Conservation (phyloP, 2,888 invertebrate species). For the Phortica magna region DNA sequence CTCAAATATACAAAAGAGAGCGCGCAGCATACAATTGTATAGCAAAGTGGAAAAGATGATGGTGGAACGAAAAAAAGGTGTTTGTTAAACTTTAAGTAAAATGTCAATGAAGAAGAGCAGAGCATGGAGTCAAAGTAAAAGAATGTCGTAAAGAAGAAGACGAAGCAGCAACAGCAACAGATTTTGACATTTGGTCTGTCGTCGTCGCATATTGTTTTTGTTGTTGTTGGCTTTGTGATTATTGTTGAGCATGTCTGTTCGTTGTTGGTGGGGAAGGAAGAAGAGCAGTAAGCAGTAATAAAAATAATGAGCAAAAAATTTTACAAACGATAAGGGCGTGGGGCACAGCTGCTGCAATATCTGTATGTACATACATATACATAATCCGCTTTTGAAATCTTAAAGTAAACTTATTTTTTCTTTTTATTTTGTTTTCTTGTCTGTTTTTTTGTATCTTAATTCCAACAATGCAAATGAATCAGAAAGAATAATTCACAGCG, state of each 20-base stretch:
- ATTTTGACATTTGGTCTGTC: constrained; percentile 7
- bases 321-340: not conserved
- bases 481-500: constrained; percentile 15
- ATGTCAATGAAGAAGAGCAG: constrained; percentile 18
- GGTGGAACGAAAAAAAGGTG: not conserved
- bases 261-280: not conserved
- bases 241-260: not conserved
- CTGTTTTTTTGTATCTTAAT: not conserved
- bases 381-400: constrained; percentile 17
- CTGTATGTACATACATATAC: not conserved
- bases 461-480: constrained; percentile 35
- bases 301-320: constrained; percentile 17
- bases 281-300: not conserved
- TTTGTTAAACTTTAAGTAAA: constrained; percentile 15
- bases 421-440: not conserved
- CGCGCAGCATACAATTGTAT: not conserved
- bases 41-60: not conserved
- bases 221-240: not conserved
- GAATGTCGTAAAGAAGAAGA: not conserved
- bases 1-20: constrained; percentile 35
- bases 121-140: constrained; percentile 26
- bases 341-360: not conserved
- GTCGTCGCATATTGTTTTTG: not conserved
- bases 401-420: not conserved
- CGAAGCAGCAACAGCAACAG: constrained; percentile 9